Conservation (phyloP, 2,888 invertebrate species). For the Lysandra bellargus region DNA sequence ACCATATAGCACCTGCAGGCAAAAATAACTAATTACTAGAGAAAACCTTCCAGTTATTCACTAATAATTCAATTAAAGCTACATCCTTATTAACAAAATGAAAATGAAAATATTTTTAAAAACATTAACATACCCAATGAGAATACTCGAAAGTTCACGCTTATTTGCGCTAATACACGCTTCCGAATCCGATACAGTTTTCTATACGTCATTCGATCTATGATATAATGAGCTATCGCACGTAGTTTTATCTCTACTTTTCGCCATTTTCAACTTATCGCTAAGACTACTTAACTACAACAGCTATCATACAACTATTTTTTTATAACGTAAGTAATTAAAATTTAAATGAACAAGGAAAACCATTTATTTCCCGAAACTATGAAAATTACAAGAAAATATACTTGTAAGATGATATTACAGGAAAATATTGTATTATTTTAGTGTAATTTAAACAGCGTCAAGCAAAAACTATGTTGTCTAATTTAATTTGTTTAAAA, state of each 20-base stretch:
- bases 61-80: neutral
- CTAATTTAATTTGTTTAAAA: too few relatives aligned
- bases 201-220: too few relatives aligned
- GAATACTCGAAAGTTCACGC: too few relatives aligned
- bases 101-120: too few relatives aligned
- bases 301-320: neutral
- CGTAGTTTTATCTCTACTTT: too few relatives aligned
- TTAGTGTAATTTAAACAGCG: neutral
- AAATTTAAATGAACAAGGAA: neutral
- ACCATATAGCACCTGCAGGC: conserved; percentile 13
- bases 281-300: neutral
- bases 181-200: too few relatives aligned
- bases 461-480: neutral
- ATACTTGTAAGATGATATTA: neutral
- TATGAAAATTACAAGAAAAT: neutral
- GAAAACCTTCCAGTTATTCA: neutral
- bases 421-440: neutral
- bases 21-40: neutral
- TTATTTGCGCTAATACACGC: too few relatives aligned
- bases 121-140: too few relatives aligned
- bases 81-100: neutral
- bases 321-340: neutral
- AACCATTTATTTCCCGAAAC: neutral
- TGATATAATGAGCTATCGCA: too few relatives aligned
- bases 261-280: too few relatives aligned